Conservation (phyloP, 2,797 vertebrate species). For the Notoglanidium macrostoma region DNA sequence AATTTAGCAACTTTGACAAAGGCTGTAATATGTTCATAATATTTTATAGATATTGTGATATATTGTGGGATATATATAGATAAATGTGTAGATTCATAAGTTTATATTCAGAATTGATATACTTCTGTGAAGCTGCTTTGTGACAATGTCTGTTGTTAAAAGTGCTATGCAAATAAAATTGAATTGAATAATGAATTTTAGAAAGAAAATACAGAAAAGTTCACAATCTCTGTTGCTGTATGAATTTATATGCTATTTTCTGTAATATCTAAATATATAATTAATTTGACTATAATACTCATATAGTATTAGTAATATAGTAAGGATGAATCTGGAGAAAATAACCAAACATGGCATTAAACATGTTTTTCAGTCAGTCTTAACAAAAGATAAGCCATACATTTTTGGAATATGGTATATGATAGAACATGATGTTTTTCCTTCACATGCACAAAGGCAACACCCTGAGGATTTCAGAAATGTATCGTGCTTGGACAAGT, state of each 20-base stretch:
- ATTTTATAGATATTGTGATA: no score
- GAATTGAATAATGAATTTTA: background rate
- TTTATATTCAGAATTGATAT: no score
- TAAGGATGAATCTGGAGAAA: background rate
- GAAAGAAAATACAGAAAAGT: background rate
- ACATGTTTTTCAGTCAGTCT: background rate
- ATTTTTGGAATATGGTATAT: background rate
- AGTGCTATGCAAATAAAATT: no score
- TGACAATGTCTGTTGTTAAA: no score
- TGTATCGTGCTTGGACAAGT: background rate
- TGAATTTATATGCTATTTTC: background rate
- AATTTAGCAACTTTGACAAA: background rate
- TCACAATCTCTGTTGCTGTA: background rate
- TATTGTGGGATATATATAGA: no score
- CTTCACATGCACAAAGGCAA: background rate
- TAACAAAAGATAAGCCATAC: background rate
- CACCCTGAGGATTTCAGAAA: background rate
- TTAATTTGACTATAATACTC: background rate
- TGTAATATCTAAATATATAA: background rate
- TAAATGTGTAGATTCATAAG: no score
- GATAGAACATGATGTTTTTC: background rate
- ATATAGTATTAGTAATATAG: background rate
- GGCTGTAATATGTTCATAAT: background rate
- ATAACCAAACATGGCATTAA: background rate
- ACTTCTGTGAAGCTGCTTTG: no score